These are phyloP conservation scores for Bufo bufo DNA, from an alignment of 2,113 vertebrate species.

Conservation along the genomic window DNA sequence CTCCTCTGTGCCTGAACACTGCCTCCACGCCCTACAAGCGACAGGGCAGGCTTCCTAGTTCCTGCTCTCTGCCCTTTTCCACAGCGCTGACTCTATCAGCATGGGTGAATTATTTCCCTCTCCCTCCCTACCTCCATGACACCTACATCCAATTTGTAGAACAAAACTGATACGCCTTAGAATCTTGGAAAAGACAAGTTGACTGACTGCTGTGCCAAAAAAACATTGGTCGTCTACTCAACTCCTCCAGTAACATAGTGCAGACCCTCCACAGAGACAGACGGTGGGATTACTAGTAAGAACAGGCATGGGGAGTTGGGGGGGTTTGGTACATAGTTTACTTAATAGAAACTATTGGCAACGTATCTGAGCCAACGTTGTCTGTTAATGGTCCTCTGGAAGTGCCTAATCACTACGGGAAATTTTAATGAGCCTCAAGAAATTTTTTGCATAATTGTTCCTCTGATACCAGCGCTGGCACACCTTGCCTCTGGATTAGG, in stretches of 20 bases:
- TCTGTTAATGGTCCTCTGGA: not conserved
- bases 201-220: conserved; percentile 1
- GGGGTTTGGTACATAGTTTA: not conserved
- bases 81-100: too few species aligned
- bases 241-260: conserved; percentile 11
- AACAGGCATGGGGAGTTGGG: not conserved
- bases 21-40: too few species aligned
- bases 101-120: not conserved
- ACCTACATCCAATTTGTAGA: not conserved
- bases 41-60: too few species aligned
- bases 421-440: conserved; percentile 47
- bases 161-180: conserved; percentile 7
- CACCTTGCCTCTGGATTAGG: conserved; percentile 32
- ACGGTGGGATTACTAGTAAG: not conserved
- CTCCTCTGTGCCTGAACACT: too few species aligned
- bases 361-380: not conserved
- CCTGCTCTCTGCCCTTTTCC: too few species aligned
- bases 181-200: not conserved
- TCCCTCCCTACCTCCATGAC: not conserved
- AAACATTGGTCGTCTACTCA: not conserved
- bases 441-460: conserved; percentile 37
- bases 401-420: conserved; percentile 1
- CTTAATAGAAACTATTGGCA: not conserved
- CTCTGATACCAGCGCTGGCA: conserved; percentile 16
- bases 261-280: not conserved